Evolutionary conservation across 2,797 vertebrate species (phyloP).

Genomic region (Peromyscus aztecus): DNA sequence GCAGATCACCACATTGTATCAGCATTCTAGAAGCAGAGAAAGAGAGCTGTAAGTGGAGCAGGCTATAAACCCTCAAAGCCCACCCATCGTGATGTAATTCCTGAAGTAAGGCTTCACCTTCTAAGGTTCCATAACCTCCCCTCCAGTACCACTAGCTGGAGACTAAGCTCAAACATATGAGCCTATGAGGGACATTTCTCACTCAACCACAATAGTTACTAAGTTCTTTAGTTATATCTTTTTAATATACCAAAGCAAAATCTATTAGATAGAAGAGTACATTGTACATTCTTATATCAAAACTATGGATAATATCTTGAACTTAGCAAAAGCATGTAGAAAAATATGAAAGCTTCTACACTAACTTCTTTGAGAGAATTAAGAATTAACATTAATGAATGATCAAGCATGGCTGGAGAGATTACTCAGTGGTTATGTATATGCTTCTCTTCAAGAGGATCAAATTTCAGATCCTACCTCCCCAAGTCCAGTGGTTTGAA

Average conservation of each 20-base stretch:
- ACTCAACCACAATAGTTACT: not conserved
- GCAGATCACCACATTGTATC: not conserved
- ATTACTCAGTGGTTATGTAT: not conserved
- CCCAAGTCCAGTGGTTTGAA: not conserved
- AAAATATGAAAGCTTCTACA: not conserved
- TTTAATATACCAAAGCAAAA: not conserved
- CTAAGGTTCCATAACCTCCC: not conserved
- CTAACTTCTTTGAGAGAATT: not conserved
- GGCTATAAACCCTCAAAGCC: not conserved
- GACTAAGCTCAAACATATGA: not conserved
- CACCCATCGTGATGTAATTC: not conserved
- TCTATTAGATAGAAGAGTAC: not conserved
- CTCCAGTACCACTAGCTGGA: not conserved
- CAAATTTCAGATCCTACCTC: not conserved
- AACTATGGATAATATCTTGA: not conserved
- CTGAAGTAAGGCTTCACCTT: not conserved
- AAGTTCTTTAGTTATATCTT: not conserved
- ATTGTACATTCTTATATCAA: not conserved
- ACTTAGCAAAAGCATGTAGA: not conserved
- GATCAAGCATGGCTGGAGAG: not conserved
- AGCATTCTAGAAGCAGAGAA: not conserved
- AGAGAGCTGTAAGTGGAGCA: not conserved
- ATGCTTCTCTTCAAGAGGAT: not conserved
- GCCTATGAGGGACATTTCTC: not conserved
- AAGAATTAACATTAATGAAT: conserved; percentile 1